Percentiles rank a stretch among this genome's conserved stretches.
Conservation (phyloP, 64 coral and sea anemone species). For the Anthopleura sola region DNA sequence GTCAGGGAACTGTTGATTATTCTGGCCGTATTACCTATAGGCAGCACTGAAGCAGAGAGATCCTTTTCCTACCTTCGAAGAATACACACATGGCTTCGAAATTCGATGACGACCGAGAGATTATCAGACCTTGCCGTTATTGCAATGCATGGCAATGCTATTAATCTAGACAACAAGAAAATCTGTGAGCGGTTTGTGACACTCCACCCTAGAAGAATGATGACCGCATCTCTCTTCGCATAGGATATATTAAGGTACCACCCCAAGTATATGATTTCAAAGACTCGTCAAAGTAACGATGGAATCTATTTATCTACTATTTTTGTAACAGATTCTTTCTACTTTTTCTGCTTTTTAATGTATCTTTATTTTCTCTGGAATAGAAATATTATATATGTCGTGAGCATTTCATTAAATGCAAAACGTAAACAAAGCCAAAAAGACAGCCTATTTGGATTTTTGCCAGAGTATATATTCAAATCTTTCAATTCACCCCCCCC, state of each 20-base stretch:
- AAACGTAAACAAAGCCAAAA: conserved; percentile 21
- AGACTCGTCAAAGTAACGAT: conserved; percentile 9
- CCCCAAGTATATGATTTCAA: not conserved
- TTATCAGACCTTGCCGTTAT: conserved; percentile 36
- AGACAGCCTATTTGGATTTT: conserved; percentile 7
- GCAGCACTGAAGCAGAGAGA: conserved; percentile 43
- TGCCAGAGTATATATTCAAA: not conserved
- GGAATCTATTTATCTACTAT: conserved; percentile 1
- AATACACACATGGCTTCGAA: conserved; percentile 44
- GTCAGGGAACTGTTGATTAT: conserved; percentile 43
- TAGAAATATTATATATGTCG: not conserved
- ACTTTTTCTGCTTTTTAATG: not conserved
- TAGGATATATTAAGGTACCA: not conserved
- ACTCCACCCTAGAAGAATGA: conserved; percentile 41
- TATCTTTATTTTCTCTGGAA: conserved; percentile 3
- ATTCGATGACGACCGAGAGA: conserved; percentile 34
- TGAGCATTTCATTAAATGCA: conserved; percentile 10
- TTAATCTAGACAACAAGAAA: conserved; percentile 13
- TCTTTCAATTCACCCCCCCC: conserved; percentile 25
- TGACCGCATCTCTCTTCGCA: conserved; percentile 23
- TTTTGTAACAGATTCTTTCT: not conserved
- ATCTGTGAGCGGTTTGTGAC: conserved; percentile 33
- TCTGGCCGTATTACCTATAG: conserved; percentile 41
- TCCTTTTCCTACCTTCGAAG: conserved; percentile 40
- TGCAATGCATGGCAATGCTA: conserved; percentile 42